Conservation (phyloP, 2,797 vertebrate genomes). For the Meda fulgida region DNA sequence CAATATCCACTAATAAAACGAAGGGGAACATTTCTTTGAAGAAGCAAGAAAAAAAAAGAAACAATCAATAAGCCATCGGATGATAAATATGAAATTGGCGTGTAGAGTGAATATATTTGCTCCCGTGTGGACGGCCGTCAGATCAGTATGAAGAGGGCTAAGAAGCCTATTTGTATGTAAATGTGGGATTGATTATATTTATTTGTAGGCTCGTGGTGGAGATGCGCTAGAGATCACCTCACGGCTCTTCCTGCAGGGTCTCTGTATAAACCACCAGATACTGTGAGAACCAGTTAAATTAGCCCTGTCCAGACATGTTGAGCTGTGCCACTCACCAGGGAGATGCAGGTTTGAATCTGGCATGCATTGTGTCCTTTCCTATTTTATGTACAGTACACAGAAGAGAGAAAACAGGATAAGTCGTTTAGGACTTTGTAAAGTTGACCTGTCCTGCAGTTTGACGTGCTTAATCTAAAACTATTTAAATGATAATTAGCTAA, state of each 20-base stretch:
- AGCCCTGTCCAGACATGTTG: neutral
- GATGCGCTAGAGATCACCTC: constrained; percentile 39
- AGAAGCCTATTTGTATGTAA: constrained; percentile 85
- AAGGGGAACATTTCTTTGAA: constrained; percentile 67
- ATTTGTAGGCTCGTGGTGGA: constrained; percentile 73
- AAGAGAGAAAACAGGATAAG: too few relatives aligned
- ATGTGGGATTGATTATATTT: constrained; percentile 85
- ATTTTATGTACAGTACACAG: too few relatives aligned
- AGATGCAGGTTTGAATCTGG: neutral
- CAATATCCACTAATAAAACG: constrained; percentile 82
- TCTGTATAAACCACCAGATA: neutral
- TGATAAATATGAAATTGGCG: constrained; percentile 80
- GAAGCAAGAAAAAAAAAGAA: constrained; percentile 64
- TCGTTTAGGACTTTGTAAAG: neutral
- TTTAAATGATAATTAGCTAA: neutral
- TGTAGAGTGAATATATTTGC: constrained; percentile 75
- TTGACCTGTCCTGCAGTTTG: neutral
- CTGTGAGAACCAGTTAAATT: neutral
- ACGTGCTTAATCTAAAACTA: neutral
- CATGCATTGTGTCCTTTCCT: neutral
- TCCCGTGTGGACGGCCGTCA: constrained; percentile 67
- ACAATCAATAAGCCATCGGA: constrained; percentile 81
- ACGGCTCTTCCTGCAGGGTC: neutral
- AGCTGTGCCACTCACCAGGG: neutral
- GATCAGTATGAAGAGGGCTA: constrained; percentile 74